A percentile compares a stretch with the other conserved stretches of the same genome.
phyloP scores from a whole-genome alignment of 2,888 invertebrate species.

The Lochmaea crataegi region DNA sequence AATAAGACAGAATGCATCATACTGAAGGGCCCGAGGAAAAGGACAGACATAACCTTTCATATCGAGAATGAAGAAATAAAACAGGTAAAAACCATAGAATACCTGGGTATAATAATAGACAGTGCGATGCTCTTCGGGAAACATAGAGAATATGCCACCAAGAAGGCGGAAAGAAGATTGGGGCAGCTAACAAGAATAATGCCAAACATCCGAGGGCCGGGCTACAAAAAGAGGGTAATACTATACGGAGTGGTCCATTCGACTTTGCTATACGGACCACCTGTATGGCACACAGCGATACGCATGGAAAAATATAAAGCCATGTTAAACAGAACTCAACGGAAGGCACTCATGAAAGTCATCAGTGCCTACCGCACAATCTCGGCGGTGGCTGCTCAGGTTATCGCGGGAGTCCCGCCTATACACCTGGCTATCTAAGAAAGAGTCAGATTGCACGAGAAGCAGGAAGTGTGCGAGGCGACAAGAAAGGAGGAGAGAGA shows the following conservation, averaged over 20 bases:
- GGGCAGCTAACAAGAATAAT: constrained; percentile 14
- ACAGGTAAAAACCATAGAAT: constrained; percentile 10
- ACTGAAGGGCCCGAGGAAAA: constrained; percentile 19
- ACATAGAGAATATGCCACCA: too few species aligned
- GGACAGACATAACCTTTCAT: constrained; percentile 2
- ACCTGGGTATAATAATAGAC: constrained; percentile 14
- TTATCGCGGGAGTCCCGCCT: too few species aligned
- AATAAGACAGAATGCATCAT: constrained; percentile 30
- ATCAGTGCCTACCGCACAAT: too few species aligned
- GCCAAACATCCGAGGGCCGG: constrained; percentile 40
- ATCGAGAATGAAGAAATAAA: constrained; percentile 1
- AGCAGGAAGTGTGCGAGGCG: too few species aligned
- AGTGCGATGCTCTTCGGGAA: too few species aligned
- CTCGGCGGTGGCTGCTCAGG: too few species aligned
- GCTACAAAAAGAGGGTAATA: constrained; percentile 24
- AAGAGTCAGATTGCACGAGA: too few species aligned
- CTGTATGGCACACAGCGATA: constrained; percentile 31
- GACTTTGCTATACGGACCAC: constrained; percentile 38
- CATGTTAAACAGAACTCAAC: too few species aligned
- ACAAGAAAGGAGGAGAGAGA: too few species aligned
- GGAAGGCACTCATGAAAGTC: too few species aligned
- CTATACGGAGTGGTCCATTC: constrained; percentile 30
- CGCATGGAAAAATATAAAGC: neutral
- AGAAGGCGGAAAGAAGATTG: constrained; percentile 16
- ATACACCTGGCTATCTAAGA: too few species aligned